phyloP scores from a whole-genome alignment of 2,113 vertebrate species.

The Odocoileus virginianus region DNA sequence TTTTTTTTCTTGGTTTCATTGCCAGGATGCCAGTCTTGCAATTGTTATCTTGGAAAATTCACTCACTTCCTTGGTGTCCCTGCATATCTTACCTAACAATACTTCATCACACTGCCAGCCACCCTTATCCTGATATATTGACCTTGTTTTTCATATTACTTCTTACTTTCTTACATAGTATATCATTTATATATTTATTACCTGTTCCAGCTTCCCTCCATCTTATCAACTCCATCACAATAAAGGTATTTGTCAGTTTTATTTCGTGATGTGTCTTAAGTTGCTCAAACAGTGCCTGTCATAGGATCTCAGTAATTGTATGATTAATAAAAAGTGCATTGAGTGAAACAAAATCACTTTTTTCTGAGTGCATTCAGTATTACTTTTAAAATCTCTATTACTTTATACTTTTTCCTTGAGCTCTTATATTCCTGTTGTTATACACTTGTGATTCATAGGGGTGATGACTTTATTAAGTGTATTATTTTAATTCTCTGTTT shows the following conservation, averaged over 20 bases:
- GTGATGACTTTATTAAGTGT: neutral
- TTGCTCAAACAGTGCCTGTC: neutral
- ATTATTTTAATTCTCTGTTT: neutral
- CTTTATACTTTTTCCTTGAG: neutral
- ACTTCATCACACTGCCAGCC: neutral
- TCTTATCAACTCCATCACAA: neutral
- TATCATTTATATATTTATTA: neutral
- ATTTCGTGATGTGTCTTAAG: neutral
- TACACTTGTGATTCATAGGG: neutral
- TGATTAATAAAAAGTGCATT: neutral
- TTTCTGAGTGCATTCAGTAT: neutral
- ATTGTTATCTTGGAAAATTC: neutral
- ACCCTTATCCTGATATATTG: neutral
- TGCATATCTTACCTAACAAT: neutral
- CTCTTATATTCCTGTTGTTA: neutral
- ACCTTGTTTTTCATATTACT: neutral
- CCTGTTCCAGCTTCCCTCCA: neutral
- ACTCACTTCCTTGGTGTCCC: neutral
- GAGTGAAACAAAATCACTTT: neutral
- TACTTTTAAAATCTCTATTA: neutral
- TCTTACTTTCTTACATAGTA: neutral
- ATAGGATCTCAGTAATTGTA: neutral
- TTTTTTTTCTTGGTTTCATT: neutral
- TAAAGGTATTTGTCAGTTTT: neutral
- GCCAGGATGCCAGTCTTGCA: neutral